Percentiles rank a stretch among this genome's conserved stretches.
phyloP scores from a whole-genome alignment of 2,888 invertebrate species.

The Lasius fuliginosus region DNA sequence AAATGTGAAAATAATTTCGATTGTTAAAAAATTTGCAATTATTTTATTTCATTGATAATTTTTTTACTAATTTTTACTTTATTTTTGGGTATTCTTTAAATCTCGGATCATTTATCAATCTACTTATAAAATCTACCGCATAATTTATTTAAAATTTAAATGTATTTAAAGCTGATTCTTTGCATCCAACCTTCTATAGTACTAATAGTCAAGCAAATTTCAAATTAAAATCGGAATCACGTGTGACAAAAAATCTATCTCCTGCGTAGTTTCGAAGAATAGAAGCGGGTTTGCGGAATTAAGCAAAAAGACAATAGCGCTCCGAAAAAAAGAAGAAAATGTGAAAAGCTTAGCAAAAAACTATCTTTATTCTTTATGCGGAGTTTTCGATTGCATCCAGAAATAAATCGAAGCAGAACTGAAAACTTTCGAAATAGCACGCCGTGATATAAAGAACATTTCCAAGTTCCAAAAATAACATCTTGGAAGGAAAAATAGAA shows the following conservation, averaged over 20 bases:
- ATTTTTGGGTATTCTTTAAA: not conserved
- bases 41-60: not conserved
- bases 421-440: not conserved
- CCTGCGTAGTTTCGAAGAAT: not conserved
- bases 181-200: no score
- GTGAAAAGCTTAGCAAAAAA: not conserved
- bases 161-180: not conserved
- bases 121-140: not conserved
- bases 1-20: not conserved
- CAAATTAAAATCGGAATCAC: not conserved
- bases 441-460: not conserved
- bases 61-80: not conserved
- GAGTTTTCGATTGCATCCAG: not conserved
- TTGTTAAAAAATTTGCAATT: not conserved
- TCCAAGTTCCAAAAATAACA: conserved; percentile 39
- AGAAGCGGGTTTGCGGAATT: not conserved
- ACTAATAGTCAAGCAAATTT: not conserved
- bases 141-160: not conserved
- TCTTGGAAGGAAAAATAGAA: conserved; percentile 2
- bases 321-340: not conserved
- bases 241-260: not conserved
- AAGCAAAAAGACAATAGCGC: not conserved
- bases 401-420: not conserved
- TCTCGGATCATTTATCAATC: not conserved
- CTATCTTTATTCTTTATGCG: not conserved